Percentiles rank a stretch among this genome's conserved stretches.
Evolutionary conservation across 37 sponge, comb jelly and placozoan genomes (phyloP).

Genomic region (Trichoplax adhaerens): DNA sequence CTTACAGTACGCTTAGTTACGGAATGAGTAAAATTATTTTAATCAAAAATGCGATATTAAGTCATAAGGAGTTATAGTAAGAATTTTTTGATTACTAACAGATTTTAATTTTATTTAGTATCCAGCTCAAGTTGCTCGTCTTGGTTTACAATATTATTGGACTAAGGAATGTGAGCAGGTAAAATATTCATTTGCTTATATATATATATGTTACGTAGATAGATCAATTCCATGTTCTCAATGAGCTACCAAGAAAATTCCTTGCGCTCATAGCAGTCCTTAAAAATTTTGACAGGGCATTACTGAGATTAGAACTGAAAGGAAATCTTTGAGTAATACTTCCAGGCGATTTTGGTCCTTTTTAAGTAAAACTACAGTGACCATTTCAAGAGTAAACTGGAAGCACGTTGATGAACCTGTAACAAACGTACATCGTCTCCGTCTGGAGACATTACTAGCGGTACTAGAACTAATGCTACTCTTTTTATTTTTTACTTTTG

Average conservation of each 20-base stretch:
- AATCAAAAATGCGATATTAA: no score
- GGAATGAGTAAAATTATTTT: no score
- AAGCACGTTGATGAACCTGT: slow-evolving; percentile 15
- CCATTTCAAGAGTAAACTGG: slow-evolving; percentile 18
- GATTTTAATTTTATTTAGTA: background rate
- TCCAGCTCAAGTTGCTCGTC: slow-evolving; percentile 41
- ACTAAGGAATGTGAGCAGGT: slow-evolving; percentile 52
- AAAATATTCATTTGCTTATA: no score
- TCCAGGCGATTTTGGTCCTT: no score
- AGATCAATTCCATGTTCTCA: no score
- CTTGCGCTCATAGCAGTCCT: no score
- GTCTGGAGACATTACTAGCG: slow-evolving; percentile 28
- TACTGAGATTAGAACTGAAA: background rate
- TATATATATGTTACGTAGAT: no score
- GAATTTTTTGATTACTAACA: no score
- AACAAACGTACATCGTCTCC: slow-evolving; percentile 10
- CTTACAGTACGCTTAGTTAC: background rate
- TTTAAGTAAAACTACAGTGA: no score
- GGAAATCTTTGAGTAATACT: background rate
- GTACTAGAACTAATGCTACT: slow-evolving; percentile 4
- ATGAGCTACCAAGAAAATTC: no score
- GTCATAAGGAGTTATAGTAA: no score
- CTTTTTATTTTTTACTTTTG: background rate
- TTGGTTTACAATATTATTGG: slow-evolving; percentile 60
- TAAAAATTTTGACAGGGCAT: background rate